These are phyloP conservation scores for Apistogramma diplotaenia DNA, from an alignment of 2,113 vertebrate species.

Conservation along the genomic window DNA sequence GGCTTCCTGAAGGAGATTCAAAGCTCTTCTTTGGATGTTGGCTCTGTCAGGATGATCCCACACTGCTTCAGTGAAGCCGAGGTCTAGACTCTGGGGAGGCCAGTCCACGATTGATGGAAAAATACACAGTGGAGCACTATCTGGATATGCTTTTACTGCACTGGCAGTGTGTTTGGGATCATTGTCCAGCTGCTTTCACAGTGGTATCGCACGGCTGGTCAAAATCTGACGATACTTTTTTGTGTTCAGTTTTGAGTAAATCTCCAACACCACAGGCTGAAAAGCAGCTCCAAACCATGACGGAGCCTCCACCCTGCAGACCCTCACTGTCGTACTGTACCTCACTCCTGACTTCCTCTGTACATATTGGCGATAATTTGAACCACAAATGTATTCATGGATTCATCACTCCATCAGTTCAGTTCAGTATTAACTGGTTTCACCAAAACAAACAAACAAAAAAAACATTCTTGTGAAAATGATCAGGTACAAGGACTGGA, in stretches of 20 bases:
- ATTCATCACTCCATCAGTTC: neutral
- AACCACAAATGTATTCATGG: neutral
- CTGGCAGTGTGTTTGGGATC: too few relatives aligned
- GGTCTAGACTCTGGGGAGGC: too few relatives aligned
- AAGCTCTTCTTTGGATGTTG: too few relatives aligned
- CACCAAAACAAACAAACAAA: neutral
- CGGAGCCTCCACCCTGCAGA: neutral
- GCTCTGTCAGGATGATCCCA: too few relatives aligned
- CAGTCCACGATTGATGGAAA: too few relatives aligned
- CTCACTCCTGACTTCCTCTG: neutral
- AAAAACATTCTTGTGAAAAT: too few relatives aligned
- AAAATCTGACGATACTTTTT: fast-evolving
- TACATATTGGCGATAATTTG: neutral
- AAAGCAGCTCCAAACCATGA: neutral
- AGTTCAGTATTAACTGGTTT: neutral
- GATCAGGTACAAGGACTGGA: neutral
- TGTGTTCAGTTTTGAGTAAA: neutral
- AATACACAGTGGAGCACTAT: too few relatives aligned
- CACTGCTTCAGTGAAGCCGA: too few relatives aligned
- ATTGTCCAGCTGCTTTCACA: too few relatives aligned
- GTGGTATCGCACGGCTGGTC: too few relatives aligned
- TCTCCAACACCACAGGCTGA: neutral
- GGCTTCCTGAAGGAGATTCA: too few relatives aligned
- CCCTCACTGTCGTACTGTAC: neutral
- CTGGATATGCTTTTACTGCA: too few relatives aligned